Base-by-base conservation (phyloP, 2,888 invertebrate genomes). In the Mellilla xanthometata region DNA sequence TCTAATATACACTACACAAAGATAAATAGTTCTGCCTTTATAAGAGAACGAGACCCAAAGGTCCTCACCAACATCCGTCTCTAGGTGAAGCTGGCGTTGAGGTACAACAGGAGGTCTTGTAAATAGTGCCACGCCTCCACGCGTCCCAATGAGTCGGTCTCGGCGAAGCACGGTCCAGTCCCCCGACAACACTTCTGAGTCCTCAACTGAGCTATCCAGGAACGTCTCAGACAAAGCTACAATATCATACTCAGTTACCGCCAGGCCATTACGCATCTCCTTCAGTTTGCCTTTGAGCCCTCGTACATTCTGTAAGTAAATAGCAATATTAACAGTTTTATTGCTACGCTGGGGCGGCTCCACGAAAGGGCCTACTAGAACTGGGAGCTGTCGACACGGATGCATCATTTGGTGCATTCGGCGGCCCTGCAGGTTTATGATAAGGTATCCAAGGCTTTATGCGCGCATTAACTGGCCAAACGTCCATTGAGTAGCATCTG, bases 371-470 rank as follows among this genome's bases (percentile, higher is more conserved):
- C 23, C 7, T 23, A n/a, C 7, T 23, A 5, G 23, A 6, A 23
- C 6, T 23, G 2, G 8, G 8, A 23, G n/a, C 3, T 23, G 19
- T 4, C 3, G 19, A 19, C 19, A 19, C 3, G 19, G 19, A 6
- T 19, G 19, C 6, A 6, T 19, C 6, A 19, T 19, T 19, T 19
- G n/a, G n/a, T n/a, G n/a, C n/a, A n/a, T n/a, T n/a, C n/a, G n/a
- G n/a, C 5, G 5, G 3, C 15, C 3, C 15, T 5, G 5, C 2
- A 2, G 15, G 15, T 5, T 15, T 15, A 15, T 15, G 15, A 5
- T 15, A 15, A 2, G 15, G 23, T n/a, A 38, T 10, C 38, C 38
- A 38, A 1, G 22, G 2, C n/a, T 38, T 38, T 3, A 38, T 38
- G 3, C 38, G 15, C 2, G 38, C 38, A 6, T 38, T 29, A n/a